A percentile compares a stretch with the other conserved stretches of the same genome.
Evolutionary conservation across 2,888 invertebrate genomes (phyloP).

Genomic region (Rhynchonema sp.): DNA sequence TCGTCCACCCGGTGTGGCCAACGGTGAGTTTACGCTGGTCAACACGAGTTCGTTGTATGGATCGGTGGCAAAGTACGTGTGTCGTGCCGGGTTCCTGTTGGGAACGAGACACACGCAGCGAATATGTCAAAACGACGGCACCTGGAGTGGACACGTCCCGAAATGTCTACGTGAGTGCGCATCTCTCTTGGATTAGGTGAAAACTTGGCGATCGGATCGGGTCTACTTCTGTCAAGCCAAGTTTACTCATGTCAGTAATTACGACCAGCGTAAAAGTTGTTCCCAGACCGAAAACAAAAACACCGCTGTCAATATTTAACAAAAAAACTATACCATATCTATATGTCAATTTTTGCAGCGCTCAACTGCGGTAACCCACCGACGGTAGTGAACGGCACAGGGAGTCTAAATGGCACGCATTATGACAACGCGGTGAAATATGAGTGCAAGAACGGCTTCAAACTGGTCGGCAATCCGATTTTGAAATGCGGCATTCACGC

Average conservation of each 20-base stretch:
- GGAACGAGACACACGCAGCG: too few species aligned
- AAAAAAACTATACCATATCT: neutral
- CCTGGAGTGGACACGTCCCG: neutral
- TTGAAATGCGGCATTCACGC: neutral
- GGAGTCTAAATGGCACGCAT: neutral
- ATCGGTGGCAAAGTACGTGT: neutral
- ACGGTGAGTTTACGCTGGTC: neutral
- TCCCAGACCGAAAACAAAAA: too few species aligned
- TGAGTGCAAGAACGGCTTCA: neutral
- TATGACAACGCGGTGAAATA: neutral
- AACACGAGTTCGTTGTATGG: neutral
- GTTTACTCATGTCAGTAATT: too few species aligned
- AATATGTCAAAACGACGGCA: neutral
- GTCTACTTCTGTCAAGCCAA: too few species aligned
- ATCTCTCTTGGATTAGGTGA: too few species aligned
- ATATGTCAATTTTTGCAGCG: neutral
- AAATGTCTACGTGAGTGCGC: neutral
- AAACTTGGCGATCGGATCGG: too few species aligned
- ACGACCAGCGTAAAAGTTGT: too few species aligned
- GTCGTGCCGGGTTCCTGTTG: neutral
- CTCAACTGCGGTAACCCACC: neutral
- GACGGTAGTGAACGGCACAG: neutral
- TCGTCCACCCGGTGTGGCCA: neutral
- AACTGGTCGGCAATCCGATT: neutral
- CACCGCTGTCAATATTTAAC: too few species aligned